A percentile compares a stretch with the other conserved stretches of the same genome.
These are phyloP conservation scores for Myanophis thanlyinensis DNA, from an alignment of 2,113 vertebrate species.

Conservation along the genomic window DNA sequence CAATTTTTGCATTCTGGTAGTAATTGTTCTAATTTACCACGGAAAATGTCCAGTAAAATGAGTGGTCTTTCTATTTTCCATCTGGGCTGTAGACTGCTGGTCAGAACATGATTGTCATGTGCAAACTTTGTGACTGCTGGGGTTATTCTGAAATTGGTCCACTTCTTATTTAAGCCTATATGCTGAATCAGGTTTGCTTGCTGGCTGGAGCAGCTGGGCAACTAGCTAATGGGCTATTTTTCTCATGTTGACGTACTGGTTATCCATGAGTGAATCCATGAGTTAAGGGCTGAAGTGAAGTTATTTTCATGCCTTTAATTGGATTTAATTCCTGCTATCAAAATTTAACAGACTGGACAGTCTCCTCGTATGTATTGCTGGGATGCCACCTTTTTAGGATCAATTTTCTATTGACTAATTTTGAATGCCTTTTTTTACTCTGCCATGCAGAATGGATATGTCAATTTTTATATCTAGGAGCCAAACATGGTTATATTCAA, in stretches of 20 bases:
- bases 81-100: not conserved
- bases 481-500: not conserved
- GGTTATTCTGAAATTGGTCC: not conserved
- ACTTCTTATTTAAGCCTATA: not conserved
- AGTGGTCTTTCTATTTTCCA: not conserved
- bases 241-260: not conserved
- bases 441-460: not conserved
- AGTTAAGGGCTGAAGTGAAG: not conserved
- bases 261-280: not conserved
- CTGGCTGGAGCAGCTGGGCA: not conserved
- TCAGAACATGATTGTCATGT: not conserved
- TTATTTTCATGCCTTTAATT: not conserved
- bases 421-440: not conserved
- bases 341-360: not conserved
- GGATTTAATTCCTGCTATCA: not conserved
- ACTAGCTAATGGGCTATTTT: not conserved
- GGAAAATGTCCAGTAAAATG: not conserved
- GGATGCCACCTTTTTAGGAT: not conserved
- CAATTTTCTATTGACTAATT: not conserved
- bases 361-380: not conserved
- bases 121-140: not conserved
- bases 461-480: not conserved
- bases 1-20: not conserved
- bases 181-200: not conserved
- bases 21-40: not conserved